Conservation (phyloP, 2,113 vertebrate genomes). For the Grus americana region DNA sequence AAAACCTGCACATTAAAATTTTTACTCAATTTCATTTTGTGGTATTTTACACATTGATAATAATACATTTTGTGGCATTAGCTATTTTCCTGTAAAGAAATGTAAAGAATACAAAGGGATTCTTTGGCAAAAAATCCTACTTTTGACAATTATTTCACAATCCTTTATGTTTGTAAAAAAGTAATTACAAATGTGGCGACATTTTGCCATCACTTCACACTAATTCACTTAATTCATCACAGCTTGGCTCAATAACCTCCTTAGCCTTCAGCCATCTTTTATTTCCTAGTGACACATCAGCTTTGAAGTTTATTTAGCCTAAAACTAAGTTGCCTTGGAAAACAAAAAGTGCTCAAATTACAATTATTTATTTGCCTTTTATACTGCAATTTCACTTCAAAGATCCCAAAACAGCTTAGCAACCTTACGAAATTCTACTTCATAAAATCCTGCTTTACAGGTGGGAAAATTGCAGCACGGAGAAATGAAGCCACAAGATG, state of each 20-base stretch:
- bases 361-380: not conserved
- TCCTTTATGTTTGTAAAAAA: not conserved
- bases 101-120: not conserved
- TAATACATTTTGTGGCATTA: not conserved
- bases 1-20: not conserved
- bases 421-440: not conserved
- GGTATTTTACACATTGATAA: not conserved
- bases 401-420: not conserved
- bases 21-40: not conserved
- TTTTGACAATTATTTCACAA: not conserved
- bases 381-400: not conserved
- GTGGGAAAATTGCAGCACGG: not conserved
- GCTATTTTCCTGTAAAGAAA: not conserved
- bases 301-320: not conserved
- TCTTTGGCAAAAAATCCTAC: not conserved
- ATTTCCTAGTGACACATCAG: not conserved
- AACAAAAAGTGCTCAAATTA: not conserved
- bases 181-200: not conserved
- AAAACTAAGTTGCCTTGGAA: not conserved
- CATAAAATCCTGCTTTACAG: not conserved
- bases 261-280: constrained; percentile 3
- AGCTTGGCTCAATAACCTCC: constrained; percentile 3
- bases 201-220: not conserved
- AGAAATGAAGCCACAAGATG: not conserved
- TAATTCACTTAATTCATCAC: constrained; percentile 40